Evolutionary conservation across 2,797 vertebrate genomes (phyloP), one percentile per base, ranked within the genome.

Genomic region (Sebastes diaconus): DNA sequence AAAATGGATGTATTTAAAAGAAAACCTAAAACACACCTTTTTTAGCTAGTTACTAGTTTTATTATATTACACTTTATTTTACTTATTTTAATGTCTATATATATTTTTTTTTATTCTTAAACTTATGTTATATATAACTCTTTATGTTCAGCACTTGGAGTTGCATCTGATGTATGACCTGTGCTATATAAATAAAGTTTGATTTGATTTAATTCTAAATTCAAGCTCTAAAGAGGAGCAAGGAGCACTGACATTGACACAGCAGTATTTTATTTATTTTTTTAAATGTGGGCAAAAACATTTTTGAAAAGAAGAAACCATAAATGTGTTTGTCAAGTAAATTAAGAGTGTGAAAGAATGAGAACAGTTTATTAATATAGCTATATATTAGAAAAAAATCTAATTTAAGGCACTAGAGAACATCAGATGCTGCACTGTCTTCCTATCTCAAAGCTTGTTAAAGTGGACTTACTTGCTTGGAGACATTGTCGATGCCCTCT

Each of bases 401-500:
- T 76, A 78, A 85, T 89, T 89, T 77, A 71, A 85, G 52, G 66
- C 74, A 84, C 85, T 79, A 39, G 71, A 79, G 84, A 85, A 82
- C 79, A 83, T 85, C 76, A 67, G 77, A 81, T 75, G 42, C 70
- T 75, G 65, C 68, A 52, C 22, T 72, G 68, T 77, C 66, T 85
- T 64, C 32, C 42, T 20, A 85, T 87, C 84, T 84, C 66, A 69
- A 46, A 83, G 64, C 82, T 81, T 83, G 86, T 87, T 83, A 79
- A 81, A 82, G 84, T 73, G 71, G 46, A 83, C 83, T 57, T 81
- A 86, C 73, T 81, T 78, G 73, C 89, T 84, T 61, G 68, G 73
- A 90, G 87, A 83, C 87, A 87, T 85, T 91, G 85, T 90, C 81
- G 69, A 90, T 90, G 88, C 69, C 80, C 82, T 85, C 68, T 91